These are phyloP conservation scores for Amblyopsis hoosieri DNA, from an alignment of 2,797 vertebrate genomes.

Conservation along the genomic window DNA sequence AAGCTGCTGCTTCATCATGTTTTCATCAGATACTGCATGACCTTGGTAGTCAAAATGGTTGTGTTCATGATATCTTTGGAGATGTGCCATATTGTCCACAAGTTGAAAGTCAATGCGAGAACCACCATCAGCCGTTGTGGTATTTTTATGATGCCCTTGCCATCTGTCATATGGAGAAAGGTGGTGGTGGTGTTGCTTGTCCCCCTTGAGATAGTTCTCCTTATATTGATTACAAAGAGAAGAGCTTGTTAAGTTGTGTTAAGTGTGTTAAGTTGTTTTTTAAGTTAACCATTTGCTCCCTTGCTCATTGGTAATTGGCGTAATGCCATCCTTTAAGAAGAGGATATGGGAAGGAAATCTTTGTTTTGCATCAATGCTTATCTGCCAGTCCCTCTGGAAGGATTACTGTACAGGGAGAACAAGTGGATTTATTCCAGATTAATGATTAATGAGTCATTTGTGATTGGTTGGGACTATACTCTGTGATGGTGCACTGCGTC, in stretches of 20 bases:
- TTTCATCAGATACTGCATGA: constrained; percentile 75
- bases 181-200: constrained; percentile 23
- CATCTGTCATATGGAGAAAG: constrained; percentile 64
- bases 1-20: constrained; percentile 79
- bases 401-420: constrained; percentile 31
- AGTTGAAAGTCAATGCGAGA: constrained; percentile 77
- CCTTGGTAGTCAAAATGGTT: constrained; percentile 71
- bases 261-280: constrained; percentile 56
- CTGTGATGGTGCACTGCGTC: constrained; percentile 28
- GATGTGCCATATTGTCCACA: constrained; percentile 71
- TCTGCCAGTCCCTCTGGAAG: constrained; percentile 32
- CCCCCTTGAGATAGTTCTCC: constrained; percentile 62
- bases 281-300: constrained; percentile 44
- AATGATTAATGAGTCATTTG: constrained; percentile 32
- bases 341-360: constrained; percentile 17
- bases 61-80: constrained; percentile 70
- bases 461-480: constrained; percentile 7
- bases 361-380: constrained; percentile 26
- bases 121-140: constrained; percentile 53
- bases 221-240: constrained; percentile 64
- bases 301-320: constrained; percentile 48
- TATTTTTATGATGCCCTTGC: constrained; percentile 55
- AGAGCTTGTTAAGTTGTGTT: constrained; percentile 48
- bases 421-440: constrained; percentile 22
- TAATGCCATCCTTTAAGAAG: constrained; percentile 49